Conservation (phyloP, 2,888 invertebrate species). For the Callinectes sapidus region DNA sequence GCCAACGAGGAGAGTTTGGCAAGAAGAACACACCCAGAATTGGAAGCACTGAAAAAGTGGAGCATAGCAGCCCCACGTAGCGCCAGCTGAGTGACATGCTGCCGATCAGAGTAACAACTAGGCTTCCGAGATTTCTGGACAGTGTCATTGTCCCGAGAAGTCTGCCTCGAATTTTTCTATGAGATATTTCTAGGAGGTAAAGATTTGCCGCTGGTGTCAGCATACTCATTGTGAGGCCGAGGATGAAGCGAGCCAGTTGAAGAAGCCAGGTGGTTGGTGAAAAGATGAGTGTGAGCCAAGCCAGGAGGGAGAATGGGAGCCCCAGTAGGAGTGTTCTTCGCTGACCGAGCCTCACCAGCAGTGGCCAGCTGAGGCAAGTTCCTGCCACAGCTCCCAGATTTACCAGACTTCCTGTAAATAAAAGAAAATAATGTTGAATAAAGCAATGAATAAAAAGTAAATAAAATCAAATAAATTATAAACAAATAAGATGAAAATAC, state of each 20-base stretch:
- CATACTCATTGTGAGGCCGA: constrained; percentile 49
- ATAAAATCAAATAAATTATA: too few relatives aligned
- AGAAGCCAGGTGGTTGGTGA: constrained; percentile 56
- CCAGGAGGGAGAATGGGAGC: constrained; percentile 47
- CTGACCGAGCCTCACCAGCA: constrained; percentile 60
- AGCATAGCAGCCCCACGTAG: constrained; percentile 48
- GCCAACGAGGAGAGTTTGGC: constrained; percentile 67
- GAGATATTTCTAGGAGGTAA: constrained; percentile 61
- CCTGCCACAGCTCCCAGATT: constrained; percentile 60
- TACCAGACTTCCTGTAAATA: constrained; percentile 59
- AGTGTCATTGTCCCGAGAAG: constrained; percentile 47
- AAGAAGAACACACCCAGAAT: constrained; percentile 47
- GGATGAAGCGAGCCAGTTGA: constrained; percentile 17
- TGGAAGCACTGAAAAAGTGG: constrained; percentile 57
- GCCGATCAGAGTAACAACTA: constrained; percentile 55
- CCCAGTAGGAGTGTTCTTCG: constrained; percentile 44
- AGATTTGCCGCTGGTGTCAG: constrained; percentile 3
- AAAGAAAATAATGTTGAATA: background rate
- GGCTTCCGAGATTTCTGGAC: constrained; percentile 43
- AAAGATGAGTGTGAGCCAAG: constrained; percentile 60
- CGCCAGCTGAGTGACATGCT: constrained; percentile 59
- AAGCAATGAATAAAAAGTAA: background rate
- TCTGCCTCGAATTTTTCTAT: constrained; percentile 49
- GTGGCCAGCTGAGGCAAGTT: constrained; percentile 47
- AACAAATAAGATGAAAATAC: background rate